Evolutionary conservation across 2,113 vertebrate species (phyloP).

Genomic region (Mirza zaza): DNA sequence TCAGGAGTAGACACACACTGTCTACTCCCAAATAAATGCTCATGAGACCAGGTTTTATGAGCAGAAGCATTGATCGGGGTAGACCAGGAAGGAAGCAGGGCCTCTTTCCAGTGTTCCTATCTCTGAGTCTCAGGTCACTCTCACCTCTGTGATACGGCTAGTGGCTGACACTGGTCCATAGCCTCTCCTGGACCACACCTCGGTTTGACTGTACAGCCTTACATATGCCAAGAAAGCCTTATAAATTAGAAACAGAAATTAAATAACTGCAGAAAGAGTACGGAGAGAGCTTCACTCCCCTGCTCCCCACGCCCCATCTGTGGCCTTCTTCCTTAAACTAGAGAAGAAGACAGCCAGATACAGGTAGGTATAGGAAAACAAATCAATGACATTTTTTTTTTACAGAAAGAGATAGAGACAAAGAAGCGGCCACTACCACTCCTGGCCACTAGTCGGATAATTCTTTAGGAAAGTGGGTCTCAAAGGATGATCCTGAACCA

Average conservation of each 20-base stretch:
- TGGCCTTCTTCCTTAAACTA: background rate
- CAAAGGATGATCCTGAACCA: background rate
- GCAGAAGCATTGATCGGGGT: background rate
- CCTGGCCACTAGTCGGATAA: background rate
- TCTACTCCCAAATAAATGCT: background rate
- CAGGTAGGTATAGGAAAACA: background rate
- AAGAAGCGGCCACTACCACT: background rate
- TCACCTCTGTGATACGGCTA: background rate
- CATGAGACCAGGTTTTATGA: background rate
- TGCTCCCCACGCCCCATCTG: background rate
- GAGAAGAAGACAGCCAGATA: background rate
- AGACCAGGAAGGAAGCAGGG: background rate
- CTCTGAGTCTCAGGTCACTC: background rate
- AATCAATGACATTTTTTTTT: background rate
- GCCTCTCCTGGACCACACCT: background rate
- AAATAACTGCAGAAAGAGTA: background rate
- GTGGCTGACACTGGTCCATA: background rate
- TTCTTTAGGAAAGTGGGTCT: background rate
- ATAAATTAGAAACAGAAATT: constrained; percentile 11
- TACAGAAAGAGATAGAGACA: background rate
- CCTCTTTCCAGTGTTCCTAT: background rate
- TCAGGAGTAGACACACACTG: background rate
- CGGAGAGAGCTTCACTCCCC: background rate
- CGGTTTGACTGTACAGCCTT: background rate
- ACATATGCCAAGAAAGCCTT: background rate